Conservation (phyloP, 2,888 invertebrate species). For the Macrosiphum euphorbiae region DNA sequence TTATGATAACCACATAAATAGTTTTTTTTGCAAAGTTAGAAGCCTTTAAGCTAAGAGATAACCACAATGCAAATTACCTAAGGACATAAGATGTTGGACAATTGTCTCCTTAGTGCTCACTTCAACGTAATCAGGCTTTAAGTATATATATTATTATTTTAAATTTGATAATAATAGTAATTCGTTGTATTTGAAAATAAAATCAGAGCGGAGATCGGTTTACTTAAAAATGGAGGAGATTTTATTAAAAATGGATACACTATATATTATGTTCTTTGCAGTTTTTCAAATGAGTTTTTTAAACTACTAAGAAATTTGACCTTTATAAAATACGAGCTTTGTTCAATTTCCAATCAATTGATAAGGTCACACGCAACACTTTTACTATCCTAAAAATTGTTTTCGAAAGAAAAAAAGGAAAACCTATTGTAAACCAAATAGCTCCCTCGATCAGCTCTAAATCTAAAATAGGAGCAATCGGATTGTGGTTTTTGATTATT, state of each 20-base stretch:
- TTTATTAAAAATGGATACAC: not conserved
- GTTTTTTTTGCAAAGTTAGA: not conserved
- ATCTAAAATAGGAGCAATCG: not conserved
- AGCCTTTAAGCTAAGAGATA: not conserved
- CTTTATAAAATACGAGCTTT: conserved; percentile 2
- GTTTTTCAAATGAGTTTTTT: not conserved
- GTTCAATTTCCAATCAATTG: conserved; percentile 7
- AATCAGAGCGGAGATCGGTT: not conserved
- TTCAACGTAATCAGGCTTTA: not conserved
- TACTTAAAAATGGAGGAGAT: not conserved
- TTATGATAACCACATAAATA: not conserved
- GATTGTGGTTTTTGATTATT: not conserved
- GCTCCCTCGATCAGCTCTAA: not conserved
- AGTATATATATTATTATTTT: not conserved
- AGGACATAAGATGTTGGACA: not conserved
- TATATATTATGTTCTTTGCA: not conserved
- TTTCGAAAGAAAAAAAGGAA: not conserved
- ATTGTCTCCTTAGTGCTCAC: not conserved
- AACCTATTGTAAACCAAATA: not conserved
- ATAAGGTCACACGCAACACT: not conserved
- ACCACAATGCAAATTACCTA: not conserved
- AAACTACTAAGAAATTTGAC: not conserved
- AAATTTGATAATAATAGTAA: not conserved
- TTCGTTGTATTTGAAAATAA: not conserved
- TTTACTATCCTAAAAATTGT: not conserved